Conservation (phyloP, 2,888 invertebrate species). For the Agrochola macilenta region DNA sequence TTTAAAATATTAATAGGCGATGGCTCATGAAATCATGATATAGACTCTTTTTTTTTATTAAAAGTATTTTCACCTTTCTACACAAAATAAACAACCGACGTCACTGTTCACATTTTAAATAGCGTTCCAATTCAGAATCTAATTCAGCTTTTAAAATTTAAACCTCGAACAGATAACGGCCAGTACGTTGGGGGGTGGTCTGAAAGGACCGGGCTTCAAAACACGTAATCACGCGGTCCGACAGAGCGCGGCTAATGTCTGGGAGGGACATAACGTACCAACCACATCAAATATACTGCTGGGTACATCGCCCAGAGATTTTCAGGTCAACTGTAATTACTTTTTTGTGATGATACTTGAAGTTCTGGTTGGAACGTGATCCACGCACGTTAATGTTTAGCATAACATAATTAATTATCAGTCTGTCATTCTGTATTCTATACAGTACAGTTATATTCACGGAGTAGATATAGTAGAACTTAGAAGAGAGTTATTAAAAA, state of each 20-base stretch:
- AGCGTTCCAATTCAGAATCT: slow-evolving; percentile 1
- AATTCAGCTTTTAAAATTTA: slow-evolving; percentile 31
- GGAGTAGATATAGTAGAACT: too few species aligned
- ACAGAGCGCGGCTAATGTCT: slow-evolving; percentile 67
- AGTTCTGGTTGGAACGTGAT: neutral
- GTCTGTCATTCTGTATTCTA: neutral
- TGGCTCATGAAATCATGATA: neutral
- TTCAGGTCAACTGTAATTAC: slow-evolving; percentile 22
- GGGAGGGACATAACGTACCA: slow-evolving; percentile 22
- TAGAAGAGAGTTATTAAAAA: too few species aligned
- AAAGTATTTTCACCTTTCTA: neutral
- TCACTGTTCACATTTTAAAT: slow-evolving; percentile 6
- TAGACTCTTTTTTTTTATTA: neutral
- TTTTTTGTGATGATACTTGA: neutral
- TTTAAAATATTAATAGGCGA: neutral
- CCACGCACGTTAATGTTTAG: too few species aligned
- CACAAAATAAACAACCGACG: neutral
- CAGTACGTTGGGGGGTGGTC: slow-evolving; percentile 26
- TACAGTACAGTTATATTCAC: neutral
- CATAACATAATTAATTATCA: neutral
- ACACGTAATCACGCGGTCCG: slow-evolving; percentile 72
- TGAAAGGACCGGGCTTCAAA: slow-evolving; percentile 49
- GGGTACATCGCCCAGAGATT: slow-evolving; percentile 30
- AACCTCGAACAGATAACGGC: slow-evolving; percentile 35
- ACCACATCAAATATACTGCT: slow-evolving; percentile 23